A percentile compares a stretch with the other conserved stretches of the same genome.
Conservation (phyloP, 2,797 vertebrate species). For the Cirrhinus mrigala region DNA sequence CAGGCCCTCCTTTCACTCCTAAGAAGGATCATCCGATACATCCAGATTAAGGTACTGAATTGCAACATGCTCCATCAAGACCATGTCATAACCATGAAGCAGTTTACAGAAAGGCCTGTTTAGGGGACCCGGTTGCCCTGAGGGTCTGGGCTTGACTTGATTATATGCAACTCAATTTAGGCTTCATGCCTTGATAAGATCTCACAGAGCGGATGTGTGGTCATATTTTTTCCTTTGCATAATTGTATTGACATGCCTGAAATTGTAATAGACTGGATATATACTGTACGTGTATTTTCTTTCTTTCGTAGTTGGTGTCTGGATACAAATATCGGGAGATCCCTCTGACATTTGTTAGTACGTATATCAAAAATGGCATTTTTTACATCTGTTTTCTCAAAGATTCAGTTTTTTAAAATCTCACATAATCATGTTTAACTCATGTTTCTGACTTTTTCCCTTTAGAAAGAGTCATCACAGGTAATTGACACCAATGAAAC, state of each 20-base stretch:
- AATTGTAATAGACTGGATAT: not conserved
- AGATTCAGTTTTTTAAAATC: not conserved
- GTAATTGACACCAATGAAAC: constrained; percentile 48
- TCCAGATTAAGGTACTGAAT: constrained; percentile 88
- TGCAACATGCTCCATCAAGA: constrained; percentile 2
- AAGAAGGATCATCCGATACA: constrained; percentile 87
- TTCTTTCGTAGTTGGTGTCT: constrained; percentile 82
- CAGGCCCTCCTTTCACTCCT: constrained; percentile 85
- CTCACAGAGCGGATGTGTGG: not conserved
- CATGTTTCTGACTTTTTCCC: too few relatives aligned
- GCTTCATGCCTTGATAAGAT: not conserved
- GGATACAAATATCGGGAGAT: constrained; percentile 93
- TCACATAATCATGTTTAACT: constrained; percentile 2
- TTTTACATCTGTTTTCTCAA: not conserved
- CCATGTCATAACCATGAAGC: not conserved
- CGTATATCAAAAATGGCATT: constrained; percentile 70
- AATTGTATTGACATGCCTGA: not conserved
- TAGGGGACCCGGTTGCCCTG: not conserved
- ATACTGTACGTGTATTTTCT: not conserved
- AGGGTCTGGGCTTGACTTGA: not conserved
- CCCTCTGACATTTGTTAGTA: constrained; percentile 91
- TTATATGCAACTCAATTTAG: constrained; percentile 5
- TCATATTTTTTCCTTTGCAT: not conserved
- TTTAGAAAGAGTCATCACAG: constrained; percentile 71
- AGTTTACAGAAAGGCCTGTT: not conserved